Base-by-base conservation (phyloP, 1,140 invertebrate species). In the Philaenus spumarius region DNA sequence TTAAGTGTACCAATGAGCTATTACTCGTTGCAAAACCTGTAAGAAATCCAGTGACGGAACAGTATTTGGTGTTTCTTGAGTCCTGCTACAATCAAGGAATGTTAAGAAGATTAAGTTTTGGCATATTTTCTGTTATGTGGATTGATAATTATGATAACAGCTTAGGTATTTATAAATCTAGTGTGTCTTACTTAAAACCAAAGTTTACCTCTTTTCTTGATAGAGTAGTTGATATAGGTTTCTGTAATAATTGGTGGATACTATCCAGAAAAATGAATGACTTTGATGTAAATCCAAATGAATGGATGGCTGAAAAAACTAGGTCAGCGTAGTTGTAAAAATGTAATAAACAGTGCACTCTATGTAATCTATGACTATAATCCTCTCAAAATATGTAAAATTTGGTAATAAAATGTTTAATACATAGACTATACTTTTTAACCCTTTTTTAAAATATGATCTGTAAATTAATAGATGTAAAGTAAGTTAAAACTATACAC, bases 71-170 rank as follows among this genome's bases (percentile, higher is more conserved):
- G 43, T 77, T 73, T 59, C 62, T 93, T 6, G 77, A 82, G 43
- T 73, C 75, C 52, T 82, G 78, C 66, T 77, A 82, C 22, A 88
- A 89, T 66, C 75, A 84, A 66, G 81, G 82, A 19, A 73, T 81
- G 19, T 68, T 93, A 1, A 76, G 84, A 24, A 75, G 82, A 42
- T 67, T 79, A 9, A 87, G 77, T 68, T 75, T 90, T 2, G 84
- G 85, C 9, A 67, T 91, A 14, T 73, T 82, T 57, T 90, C 88
- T 6, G 63, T 93, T 7, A 80, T 93, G 43, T 92, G 87, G 82
- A 69, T 82, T 2, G 82, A 85, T 62, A 80, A 89, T 64, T 82
- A 82, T 64, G 80, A 81, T 66, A 68, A 79, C 50, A 71, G 77
- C 2, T 82, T 86, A 66, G 79, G 80, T 42, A 69, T 84, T 1